A percentile compares a stretch with the other conserved stretches of the same genome.
Evolutionary conservation across 2,113 vertebrate genomes (phyloP).

Genomic region (Misgurnus mizolepis): DNA sequence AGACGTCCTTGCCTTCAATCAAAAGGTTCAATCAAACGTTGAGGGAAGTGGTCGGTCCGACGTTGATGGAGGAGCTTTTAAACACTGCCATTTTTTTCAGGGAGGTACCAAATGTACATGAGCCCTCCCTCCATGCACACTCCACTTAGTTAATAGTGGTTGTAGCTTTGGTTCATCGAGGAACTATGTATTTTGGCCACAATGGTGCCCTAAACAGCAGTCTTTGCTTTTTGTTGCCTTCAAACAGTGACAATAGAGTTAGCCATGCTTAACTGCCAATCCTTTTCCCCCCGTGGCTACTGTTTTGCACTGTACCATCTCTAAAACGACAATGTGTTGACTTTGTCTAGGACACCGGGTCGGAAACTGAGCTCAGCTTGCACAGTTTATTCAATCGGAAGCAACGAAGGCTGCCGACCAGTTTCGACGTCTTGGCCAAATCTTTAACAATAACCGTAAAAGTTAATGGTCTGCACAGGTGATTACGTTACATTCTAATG

Average conservation of each 20-base stretch:
- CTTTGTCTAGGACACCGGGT: slow-evolving; percentile 25
- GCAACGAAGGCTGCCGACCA: slow-evolving; percentile 54
- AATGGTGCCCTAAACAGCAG: slow-evolving; percentile 69
- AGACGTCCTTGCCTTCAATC: slow-evolving; percentile 74
- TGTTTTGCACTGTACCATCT: slow-evolving; percentile 76
- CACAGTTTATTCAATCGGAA: slow-evolving; percentile 41
- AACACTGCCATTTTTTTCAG: slow-evolving; percentile 79
- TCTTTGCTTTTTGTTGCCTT: slow-evolving; percentile 77
- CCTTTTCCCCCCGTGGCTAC: slow-evolving; percentile 71
- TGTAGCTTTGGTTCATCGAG: slow-evolving; percentile 72
- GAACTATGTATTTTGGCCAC: slow-evolving; percentile 71
- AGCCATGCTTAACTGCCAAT: slow-evolving; percentile 81
- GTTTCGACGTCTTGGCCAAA: slow-evolving; percentile 48
- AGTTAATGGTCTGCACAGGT: slow-evolving; percentile 75
- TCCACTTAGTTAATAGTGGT: slow-evolving; percentile 64
- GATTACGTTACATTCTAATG: slow-evolving; percentile 83
- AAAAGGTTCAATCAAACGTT: slow-evolving; percentile 42
- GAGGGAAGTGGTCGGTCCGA: slow-evolving; percentile 51
- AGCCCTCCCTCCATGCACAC: slow-evolving; percentile 68
- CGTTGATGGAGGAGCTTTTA: slow-evolving; percentile 63
- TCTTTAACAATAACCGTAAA: slow-evolving; percentile 66
- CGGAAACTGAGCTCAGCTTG: slow-evolving; percentile 49
- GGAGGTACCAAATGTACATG: slow-evolving; percentile 62
- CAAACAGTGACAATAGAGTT: slow-evolving; percentile 75
- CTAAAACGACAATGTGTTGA: slow-evolving; percentile 42